Evolutionary conservation across 37 sponge, comb jelly and placozoan genomes (phyloP).

Genomic region (Tethya wilhelma): DNA sequence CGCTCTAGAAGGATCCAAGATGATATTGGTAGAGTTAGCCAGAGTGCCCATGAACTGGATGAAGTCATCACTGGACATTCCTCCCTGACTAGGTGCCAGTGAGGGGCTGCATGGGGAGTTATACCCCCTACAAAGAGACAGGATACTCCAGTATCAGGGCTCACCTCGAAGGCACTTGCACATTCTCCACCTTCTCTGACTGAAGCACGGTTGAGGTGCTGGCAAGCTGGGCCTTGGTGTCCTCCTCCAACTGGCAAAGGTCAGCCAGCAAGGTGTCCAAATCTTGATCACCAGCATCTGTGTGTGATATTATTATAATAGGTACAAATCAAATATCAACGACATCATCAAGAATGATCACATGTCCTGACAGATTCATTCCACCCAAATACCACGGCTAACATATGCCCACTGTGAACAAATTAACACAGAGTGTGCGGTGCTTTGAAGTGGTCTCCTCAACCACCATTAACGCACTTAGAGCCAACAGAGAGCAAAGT

Average conservation of each 20-base stretch:
- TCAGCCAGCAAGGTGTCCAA: constrained; percentile 73
- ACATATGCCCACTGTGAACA: too few relatives aligned
- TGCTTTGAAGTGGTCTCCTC: too few relatives aligned
- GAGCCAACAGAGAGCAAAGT: too few relatives aligned
- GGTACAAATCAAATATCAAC: too few relatives aligned
- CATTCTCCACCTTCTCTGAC: neutral
- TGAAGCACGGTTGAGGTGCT: neutral
- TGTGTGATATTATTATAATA: too few relatives aligned
- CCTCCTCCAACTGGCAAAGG: constrained; percentile 69
- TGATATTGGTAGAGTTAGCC: constrained; percentile 49
- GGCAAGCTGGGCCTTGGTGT: constrained; percentile 63
- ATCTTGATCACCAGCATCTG: constrained; percentile 77
- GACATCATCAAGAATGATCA: too few relatives aligned
- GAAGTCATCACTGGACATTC: constrained; percentile 69
- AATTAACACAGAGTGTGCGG: too few relatives aligned
- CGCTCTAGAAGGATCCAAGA: constrained; percentile 39
- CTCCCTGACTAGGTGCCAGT: neutral
- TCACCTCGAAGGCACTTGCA: neutral
- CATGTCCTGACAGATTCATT: too few relatives aligned
- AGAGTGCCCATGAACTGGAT: constrained; percentile 55
- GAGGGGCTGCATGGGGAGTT: neutral
- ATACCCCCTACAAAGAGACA: neutral
- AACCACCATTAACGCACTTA: too few relatives aligned
- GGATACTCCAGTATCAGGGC: neutral
- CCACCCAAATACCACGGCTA: too few relatives aligned